These are phyloP conservation scores for Thecophora atra DNA, from an alignment of 2,888 invertebrate species.

Conservation along the genomic window DNA sequence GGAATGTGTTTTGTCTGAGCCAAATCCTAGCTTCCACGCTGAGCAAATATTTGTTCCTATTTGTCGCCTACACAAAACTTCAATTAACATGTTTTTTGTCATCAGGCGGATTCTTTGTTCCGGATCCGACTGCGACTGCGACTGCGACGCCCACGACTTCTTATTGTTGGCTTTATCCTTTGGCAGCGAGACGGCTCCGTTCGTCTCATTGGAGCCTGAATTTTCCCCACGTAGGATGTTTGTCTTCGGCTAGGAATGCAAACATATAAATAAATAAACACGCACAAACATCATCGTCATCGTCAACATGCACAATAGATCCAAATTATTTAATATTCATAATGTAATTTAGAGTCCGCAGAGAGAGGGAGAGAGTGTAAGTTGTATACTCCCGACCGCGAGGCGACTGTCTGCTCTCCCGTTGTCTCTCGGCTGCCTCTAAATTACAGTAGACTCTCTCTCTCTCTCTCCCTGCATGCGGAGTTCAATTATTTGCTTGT, in stretches of 20 bases:
- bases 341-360: conserved; percentile 40
- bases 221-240: conserved; percentile 11
- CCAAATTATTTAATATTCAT: conserved; percentile 44
- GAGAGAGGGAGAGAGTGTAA: too few species aligned
- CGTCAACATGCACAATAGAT: conserved; percentile 37
- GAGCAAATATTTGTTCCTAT: conserved; percentile 40
- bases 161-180: conserved; percentile 5
- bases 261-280: conserved; percentile 29
- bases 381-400: too few species aligned
- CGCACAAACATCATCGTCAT: conserved; percentile 26
- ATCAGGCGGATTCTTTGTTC: not conserved
- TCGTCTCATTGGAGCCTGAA: not conserved
- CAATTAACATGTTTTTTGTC: conserved; percentile 28
- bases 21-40: not conserved
- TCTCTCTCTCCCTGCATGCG: not conserved
- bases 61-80: conserved; percentile 42
- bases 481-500: conserved; percentile 6
- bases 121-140: not conserved
- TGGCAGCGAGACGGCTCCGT: conserved; percentile 10
- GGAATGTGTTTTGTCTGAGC: not conserved
- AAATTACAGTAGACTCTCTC: not conserved
- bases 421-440: not conserved
- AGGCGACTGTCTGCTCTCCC: too few species aligned
- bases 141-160: not conserved
- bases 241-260: conserved; percentile 34